Conservation (phyloP, 2,113 vertebrate genomes). For the Amphiprion percula region DNA sequence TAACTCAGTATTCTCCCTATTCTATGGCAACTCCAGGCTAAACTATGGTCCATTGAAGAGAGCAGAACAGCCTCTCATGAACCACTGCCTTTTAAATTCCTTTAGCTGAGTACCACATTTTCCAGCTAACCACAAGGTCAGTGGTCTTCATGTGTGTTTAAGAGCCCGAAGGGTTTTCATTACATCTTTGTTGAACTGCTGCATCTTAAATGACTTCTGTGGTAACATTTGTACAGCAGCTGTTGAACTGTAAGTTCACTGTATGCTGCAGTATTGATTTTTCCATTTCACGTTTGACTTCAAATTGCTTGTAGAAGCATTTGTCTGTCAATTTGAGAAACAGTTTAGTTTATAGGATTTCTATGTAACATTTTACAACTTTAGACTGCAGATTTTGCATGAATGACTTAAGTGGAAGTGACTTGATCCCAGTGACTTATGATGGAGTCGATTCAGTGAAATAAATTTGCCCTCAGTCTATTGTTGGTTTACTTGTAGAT, state of each 20-base stretch:
- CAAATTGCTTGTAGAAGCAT: slow-evolving; percentile 4
- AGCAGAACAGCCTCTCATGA: slow-evolving; percentile 4
- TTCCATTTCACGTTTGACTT: slow-evolving; percentile 38
- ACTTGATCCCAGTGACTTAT: neutral
- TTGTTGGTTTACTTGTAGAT: neutral
- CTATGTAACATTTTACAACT: neutral
- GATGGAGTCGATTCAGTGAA: neutral
- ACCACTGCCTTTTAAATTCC: slow-evolving; percentile 18
- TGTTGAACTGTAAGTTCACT: slow-evolving; percentile 30
- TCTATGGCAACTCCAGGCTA: slow-evolving; percentile 1
- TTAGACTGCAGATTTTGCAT: neutral
- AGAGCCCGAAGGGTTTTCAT: slow-evolving; percentile 26
- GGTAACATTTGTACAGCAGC: slow-evolving; percentile 24
- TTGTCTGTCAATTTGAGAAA: slow-evolving; percentile 21
- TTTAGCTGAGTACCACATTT: slow-evolving; percentile 25
- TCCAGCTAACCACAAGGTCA: slow-evolving; percentile 27
- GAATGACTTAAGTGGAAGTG: neutral
- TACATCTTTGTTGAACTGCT: slow-evolving; percentile 29
- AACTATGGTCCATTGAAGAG: slow-evolving; percentile 25
- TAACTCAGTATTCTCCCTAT: neutral
- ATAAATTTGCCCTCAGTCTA: neutral
- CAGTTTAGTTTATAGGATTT: neutral
- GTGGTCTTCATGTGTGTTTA: neutral
- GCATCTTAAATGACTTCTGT: slow-evolving; percentile 19
- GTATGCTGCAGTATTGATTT: slow-evolving; percentile 52